These are phyloP conservation scores for Petrolisthes cinctipes DNA, from an alignment of 2,888 invertebrate species.

Conservation along the genomic window DNA sequence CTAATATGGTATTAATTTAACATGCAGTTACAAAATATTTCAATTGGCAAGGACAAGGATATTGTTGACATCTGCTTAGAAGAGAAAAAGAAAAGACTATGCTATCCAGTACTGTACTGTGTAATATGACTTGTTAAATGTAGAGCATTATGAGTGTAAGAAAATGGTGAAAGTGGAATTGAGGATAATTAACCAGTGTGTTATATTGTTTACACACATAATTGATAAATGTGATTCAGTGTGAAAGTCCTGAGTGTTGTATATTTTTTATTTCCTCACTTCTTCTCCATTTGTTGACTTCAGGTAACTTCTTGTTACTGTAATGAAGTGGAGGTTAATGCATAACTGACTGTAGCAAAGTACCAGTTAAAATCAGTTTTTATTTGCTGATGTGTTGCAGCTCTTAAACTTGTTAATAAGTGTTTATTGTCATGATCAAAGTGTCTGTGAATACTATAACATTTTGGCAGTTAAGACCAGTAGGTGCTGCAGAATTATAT, in stretches of 20 bases:
- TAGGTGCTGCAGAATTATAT: slow-evolving; percentile 27
- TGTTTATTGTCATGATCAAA: slow-evolving; percentile 51
- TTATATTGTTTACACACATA: too few relatives aligned
- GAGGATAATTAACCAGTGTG: too few relatives aligned
- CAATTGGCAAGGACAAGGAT: too few relatives aligned
- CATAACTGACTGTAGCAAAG: slow-evolving; percentile 13
- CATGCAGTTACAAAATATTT: too few relatives aligned
- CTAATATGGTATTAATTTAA: too few relatives aligned
- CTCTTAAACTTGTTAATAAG: slow-evolving; percentile 45
- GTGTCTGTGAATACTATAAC: slow-evolving; percentile 34
- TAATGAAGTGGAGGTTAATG: background rate
- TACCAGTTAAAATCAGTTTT: slow-evolving; percentile 29
- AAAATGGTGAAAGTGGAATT: too few relatives aligned
- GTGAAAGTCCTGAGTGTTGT: slow-evolving; percentile 2
- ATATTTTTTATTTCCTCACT: background rate
- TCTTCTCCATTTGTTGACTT: background rate
- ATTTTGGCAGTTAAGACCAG: slow-evolving; percentile 43
- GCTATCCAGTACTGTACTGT: too few relatives aligned
- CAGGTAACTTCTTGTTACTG: background rate
- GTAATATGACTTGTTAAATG: too few relatives aligned
- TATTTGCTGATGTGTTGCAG: slow-evolving; percentile 48
- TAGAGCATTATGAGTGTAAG: too few relatives aligned
- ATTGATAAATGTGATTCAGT: background rate
- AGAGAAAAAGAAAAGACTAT: too few relatives aligned
- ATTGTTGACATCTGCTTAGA: too few relatives aligned